Evolutionary conservation across 1,140 invertebrate species (phyloP).

Genomic region (Harlomillsia oculata): DNA sequence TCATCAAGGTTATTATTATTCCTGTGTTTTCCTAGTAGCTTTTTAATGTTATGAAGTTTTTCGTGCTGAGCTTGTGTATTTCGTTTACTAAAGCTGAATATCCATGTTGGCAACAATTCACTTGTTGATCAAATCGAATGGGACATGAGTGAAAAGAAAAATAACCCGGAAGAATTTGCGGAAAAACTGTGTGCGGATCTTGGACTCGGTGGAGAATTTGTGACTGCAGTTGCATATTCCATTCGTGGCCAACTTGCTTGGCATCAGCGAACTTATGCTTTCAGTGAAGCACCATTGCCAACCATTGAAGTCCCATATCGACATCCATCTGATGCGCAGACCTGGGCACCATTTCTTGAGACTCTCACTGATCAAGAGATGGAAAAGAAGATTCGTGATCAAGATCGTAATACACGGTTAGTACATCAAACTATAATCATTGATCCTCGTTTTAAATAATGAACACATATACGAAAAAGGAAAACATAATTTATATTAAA

Average conservation of each 20-base stretch:
- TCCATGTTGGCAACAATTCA: constrained; percentile 98
- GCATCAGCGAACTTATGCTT: constrained; percentile 97
- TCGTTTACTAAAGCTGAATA: constrained; percentile 61
- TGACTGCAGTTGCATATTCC: constrained; percentile 95
- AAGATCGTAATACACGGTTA: constrained; percentile 91
- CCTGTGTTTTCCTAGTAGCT: background rate
- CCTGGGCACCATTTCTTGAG: constrained; percentile 97
- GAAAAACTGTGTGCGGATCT: constrained; percentile 92
- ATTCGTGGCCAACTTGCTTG: constrained; percentile 92
- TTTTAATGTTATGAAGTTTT: no score
- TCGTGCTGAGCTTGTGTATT: no score
- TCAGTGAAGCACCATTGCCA: constrained; percentile 91
- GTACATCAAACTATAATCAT: no score
- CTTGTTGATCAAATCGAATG: constrained; percentile 99
- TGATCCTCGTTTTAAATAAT: no score
- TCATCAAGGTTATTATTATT: constrained; percentile 62
- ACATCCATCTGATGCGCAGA: constrained; percentile 87
- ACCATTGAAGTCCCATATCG: constrained; percentile 90
- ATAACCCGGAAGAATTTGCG: constrained; percentile 96
- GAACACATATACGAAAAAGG: no score
- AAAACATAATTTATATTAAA: constrained; percentile 20
- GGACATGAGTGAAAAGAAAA: constrained; percentile 98
- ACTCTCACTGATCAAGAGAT: constrained; percentile 98
- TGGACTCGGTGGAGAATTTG: constrained; percentile 96
- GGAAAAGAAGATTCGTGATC: constrained; percentile 99